A percentile compares a stretch with the other conserved stretches of the same genome.
Evolutionary conservation across 2,888 invertebrate genomes (phyloP).

Genomic region (Cartodere bifasciata): DNA sequence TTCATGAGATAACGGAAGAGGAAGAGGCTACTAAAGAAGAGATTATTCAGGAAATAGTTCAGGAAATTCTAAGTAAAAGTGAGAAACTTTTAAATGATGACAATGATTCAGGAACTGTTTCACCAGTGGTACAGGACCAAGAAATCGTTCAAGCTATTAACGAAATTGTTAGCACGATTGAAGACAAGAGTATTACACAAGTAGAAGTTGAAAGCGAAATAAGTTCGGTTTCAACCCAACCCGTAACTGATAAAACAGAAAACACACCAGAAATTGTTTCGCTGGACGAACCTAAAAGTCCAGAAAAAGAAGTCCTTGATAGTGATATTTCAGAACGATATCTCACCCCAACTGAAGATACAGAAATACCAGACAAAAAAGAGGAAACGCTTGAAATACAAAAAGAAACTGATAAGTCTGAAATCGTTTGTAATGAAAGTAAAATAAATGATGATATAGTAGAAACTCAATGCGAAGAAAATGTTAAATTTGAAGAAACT

Average conservation of each 20-base stretch:
- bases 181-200: constrained; percentile 23
- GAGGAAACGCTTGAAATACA: constrained; percentile 27
- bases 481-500: too few species aligned
- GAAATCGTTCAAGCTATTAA: constrained; percentile 41
- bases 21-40: constrained; percentile 35
- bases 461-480: constrained; percentile 12
- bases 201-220: constrained; percentile 1
- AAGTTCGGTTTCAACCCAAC: not conserved
- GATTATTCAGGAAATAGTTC: constrained; percentile 14
- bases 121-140: constrained; percentile 40
- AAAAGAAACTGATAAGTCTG: constrained; percentile 30
- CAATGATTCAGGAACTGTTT: constrained; percentile 14
- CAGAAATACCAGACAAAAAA: constrained; percentile 30
- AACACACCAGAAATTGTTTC: constrained; percentile 1
- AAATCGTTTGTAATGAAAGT: constrained; percentile 27
- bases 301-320: constrained; percentile 47
- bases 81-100: constrained; percentile 29
- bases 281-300: constrained; percentile 27
- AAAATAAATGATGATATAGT: constrained; percentile 11
- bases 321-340: constrained; percentile 59
- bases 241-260: not conserved
- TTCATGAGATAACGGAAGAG: constrained; percentile 26
- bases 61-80: too few species aligned
- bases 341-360: constrained; percentile 52
- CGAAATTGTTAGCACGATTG: constrained; percentile 40